phyloP scores from a whole-genome alignment of 2,113 vertebrate genomes.

The Sclerurus mexicanus region DNA sequence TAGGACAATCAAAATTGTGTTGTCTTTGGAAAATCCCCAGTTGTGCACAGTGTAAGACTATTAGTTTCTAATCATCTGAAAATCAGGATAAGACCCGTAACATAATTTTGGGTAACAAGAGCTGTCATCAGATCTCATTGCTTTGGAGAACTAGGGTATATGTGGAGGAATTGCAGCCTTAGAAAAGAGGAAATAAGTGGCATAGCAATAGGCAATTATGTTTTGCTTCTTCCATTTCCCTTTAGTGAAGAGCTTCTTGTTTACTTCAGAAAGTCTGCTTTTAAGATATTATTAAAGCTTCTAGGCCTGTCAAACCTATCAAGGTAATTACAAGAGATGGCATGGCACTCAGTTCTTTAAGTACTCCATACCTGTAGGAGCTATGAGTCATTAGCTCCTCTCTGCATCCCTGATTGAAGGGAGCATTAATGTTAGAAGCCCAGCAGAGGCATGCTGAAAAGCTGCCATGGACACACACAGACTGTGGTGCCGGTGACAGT shows the following conservation, averaged over 20 bases:
- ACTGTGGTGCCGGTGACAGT: not conserved
- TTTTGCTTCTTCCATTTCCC: not conserved
- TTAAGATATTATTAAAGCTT: conserved; percentile 4
- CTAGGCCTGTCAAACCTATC: conserved; percentile 18
- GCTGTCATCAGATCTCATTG: not conserved
- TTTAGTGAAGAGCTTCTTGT: conserved; percentile 1
- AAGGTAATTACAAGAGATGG: conserved; percentile 31
- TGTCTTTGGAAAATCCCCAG: not conserved
- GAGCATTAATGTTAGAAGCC: not conserved
- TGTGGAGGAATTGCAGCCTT: not conserved
- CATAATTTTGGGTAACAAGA: not conserved
- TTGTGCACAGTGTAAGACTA: not conserved
- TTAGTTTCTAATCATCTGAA: not conserved
- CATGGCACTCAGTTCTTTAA: conserved; percentile 9
- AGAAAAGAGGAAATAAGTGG: not conserved
- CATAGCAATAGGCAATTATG: not conserved
- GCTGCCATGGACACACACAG: not conserved
- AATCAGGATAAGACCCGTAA: not conserved
- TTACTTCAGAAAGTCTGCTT: conserved; percentile 35
- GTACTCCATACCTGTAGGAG: conserved; percentile 16
- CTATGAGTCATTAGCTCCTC: conserved; percentile 27
- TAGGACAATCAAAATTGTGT: not conserved
- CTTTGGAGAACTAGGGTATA: not conserved
- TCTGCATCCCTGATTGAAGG: not conserved
- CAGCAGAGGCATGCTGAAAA: not conserved